phyloP scores from a whole-genome alignment of 2,113 vertebrate species.

The Camelus dromedarius region DNA sequence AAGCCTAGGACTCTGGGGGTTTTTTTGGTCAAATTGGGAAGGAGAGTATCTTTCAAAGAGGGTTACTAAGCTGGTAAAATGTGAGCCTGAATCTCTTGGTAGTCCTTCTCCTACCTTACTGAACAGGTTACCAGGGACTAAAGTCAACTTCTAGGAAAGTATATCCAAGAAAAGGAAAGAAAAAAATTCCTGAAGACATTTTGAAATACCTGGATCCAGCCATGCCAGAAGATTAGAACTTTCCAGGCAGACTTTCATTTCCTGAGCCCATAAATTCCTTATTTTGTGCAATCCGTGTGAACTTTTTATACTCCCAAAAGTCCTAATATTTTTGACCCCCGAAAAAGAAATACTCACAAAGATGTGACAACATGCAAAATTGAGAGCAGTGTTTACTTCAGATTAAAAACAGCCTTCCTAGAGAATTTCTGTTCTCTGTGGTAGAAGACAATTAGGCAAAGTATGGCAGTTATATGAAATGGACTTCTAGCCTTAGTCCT shows the following conservation, averaged over 20 bases:
- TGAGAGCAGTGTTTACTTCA: neutral
- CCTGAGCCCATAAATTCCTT: neutral
- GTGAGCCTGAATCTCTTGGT: neutral
- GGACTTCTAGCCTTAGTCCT: neutral
- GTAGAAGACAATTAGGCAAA: neutral
- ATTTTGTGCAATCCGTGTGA: neutral
- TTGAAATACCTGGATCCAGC: neutral
- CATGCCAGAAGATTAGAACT: neutral
- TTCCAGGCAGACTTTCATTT: neutral
- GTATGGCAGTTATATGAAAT: neutral
- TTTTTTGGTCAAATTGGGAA: neutral
- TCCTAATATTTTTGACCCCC: neutral
- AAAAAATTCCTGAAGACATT: neutral
- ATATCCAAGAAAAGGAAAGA: neutral
- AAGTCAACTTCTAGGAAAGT: neutral
- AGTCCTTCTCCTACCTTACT: neutral
- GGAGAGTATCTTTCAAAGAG: neutral
- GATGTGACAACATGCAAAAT: neutral
- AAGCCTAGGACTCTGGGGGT: neutral
- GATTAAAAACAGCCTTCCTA: neutral
- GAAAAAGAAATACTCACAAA: slow-evolving; percentile 1
- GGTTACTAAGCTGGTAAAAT: neutral
- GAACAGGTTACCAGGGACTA: neutral
- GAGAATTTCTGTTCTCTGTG: neutral
- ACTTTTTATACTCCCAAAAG: neutral